Base-by-base conservation (phyloP, 2,797 vertebrate species). In the Myotis vivesi region DNA sequence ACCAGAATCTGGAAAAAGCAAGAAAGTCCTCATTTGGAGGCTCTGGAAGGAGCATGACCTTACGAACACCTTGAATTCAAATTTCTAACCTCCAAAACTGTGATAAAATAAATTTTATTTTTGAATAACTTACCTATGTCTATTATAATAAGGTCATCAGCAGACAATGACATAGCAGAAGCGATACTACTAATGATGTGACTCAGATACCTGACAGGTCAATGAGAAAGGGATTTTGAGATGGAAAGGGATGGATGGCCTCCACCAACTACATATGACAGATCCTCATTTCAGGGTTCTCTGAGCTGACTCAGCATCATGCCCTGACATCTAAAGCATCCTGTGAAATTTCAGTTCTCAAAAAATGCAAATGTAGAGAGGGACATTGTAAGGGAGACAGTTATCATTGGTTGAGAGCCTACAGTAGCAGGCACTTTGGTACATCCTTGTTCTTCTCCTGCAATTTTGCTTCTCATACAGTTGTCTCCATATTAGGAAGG, bases 201-300 rank as follows among this genome's bases (percentile, higher is more conserved):
- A 91, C 25, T 83, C 75, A 36, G 20, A 44, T 16, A 49, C 25
- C 38, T 64, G 64, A 49, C 36, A 51, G 87, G 66, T 95, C 83
- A 89, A 76, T 76, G 23, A 57, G 8, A 89, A 73, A 83, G 19
- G 4, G 79, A 44, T 95, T 93, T 76, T 75, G 84, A 89, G 13
- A 59, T 68, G 53, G 68, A 71, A 89, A 57, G 6, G 7, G 6
- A 36, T 59, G 28, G n/a, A 12, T 82, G 69, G 49, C 77, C 79
- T 81, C 23, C 22, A 86, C 23, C 73, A 38, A 53, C 5, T 51
- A 28, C 33, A 46, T 25, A 20, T 15, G 88, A 76, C n/a, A 85
- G 19, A 73, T 55, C 11, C 5, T 33, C 20, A 79, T 41, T 79
- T 71, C 22, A 91, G 71, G 16, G 19, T 62, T 66, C 57, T 80